Conservation (phyloP, 2,797 vertebrate species). For the Sternarchorhynchus goeldii region DNA sequence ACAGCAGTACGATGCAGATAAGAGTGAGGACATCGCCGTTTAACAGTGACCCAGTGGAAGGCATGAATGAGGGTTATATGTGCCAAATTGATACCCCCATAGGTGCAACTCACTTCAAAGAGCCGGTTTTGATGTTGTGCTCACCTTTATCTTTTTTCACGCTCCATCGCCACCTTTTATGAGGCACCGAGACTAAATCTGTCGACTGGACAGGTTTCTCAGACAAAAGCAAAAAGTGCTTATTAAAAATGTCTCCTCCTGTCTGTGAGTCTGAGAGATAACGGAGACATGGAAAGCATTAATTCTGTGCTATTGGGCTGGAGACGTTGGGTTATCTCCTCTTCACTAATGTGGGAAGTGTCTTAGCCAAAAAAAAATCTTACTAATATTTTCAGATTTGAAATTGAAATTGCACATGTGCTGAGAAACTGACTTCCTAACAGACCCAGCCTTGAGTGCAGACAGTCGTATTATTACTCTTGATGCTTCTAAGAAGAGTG, state of each 20-base stretch:
- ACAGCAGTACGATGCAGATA: slow-evolving; percentile 46
- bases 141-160: slow-evolving; percentile 55
- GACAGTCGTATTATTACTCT: slow-evolving; percentile 38
- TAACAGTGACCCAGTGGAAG: slow-evolving; percentile 30
- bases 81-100: slow-evolving; percentile 46
- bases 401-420: slow-evolving; percentile 41
- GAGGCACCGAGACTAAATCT: slow-evolving; percentile 45
- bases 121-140: slow-evolving; percentile 52
- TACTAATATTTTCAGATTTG: slow-evolving; percentile 35
- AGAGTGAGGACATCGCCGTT: slow-evolving; percentile 28
- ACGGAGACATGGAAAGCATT: slow-evolving; percentile 50
- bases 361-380: slow-evolving; percentile 17
- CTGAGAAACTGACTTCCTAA: slow-evolving; percentile 9
- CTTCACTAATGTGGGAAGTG: slow-evolving; percentile 35
- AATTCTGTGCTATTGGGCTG: slow-evolving; percentile 43
- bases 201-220: slow-evolving; percentile 56
- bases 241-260: slow-evolving; percentile 53
- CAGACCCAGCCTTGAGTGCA: not conserved
- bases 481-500: slow-evolving; percentile 20
- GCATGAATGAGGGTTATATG: slow-evolving; percentile 32
- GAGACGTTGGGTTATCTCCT: slow-evolving; percentile 46
- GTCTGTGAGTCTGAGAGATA: slow-evolving; percentile 43
- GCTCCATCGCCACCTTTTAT: slow-evolving; percentile 48
- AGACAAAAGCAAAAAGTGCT: slow-evolving; percentile 51
- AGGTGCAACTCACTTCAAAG: slow-evolving; percentile 51